Evolutionary conservation across 2,113 vertebrate genomes (phyloP), one percentile per base, ranked within the genome.

Genomic region (Speoplatyrhinus poulsoni): DNA sequence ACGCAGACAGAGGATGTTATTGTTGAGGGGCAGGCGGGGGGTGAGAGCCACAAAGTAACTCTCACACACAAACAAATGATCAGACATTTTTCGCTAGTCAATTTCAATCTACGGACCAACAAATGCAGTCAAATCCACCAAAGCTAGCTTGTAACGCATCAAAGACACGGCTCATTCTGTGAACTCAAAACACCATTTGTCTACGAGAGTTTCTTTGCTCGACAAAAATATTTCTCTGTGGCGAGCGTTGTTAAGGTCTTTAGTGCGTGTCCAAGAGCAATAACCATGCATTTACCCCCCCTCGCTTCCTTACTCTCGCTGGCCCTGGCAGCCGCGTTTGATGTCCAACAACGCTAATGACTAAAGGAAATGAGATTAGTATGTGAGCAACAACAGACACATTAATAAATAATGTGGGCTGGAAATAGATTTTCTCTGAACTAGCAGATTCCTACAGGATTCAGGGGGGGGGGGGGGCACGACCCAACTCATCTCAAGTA

Each of bases 291-390:
- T 75, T 56, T 69, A 62, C 11, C 48, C 67, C 60, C 46, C 59
- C 65, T 58, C 50, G 4, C 57, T 69, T 10, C 65, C 3, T 9
- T 60, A 54, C 62, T 26, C 60, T 70, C 65, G 57, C 46, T 16
- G 57, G 72, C 83, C 75, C 55, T 46, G 49, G 75, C 85, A 82
- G 82, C 76, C 79, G 75, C 70, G 84, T 85, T 88, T 89, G 86
- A 88, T 88, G 86, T 86, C 49, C 60, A 81, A 87, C 87, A 85
- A 85, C 67, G 62, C 75, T 87, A 86, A 90, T 85, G 85, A 88
- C 82, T 80, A 85, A 82, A 87, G 83, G 85, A 89, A 89, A 89
- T 88, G 74, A 84, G 77, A 88, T 88, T 86, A 85, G 73, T 73
- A 87, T 87, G 73, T 68, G 71, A 77, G 81, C 76, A 81, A 79